These are phyloP conservation scores for Mimumesa dahlbomi DNA, from an alignment of 2,888 invertebrate species.

Conservation along the genomic window DNA sequence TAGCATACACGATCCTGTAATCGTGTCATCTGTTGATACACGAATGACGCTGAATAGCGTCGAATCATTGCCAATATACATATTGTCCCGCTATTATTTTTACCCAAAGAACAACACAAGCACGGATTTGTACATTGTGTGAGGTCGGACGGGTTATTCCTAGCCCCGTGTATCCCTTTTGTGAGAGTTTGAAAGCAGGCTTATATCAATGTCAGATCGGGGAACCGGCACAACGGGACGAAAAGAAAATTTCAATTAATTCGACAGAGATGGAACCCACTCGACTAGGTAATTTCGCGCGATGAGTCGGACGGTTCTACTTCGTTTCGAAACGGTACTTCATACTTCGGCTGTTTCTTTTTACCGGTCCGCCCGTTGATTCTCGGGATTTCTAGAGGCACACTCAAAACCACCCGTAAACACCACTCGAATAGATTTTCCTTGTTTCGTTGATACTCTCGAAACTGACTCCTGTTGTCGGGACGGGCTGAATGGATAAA, in stretches of 20 bases:
- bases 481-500: too few species aligned
- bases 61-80: slow-evolving; percentile 48
- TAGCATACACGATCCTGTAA: background rate
- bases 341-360: slow-evolving; percentile 38
- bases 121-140: slow-evolving; percentile 15
- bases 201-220: slow-evolving; percentile 71
- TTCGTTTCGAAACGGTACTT: slow-evolving; percentile 52
- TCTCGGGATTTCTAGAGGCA: slow-evolving; percentile 9
- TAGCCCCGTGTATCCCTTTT: slow-evolving; percentile 29
- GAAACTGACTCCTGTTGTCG: background rate
- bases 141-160: slow-evolving; percentile 13
- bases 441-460: background rate
- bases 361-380: slow-evolving; percentile 5
- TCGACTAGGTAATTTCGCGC: slow-evolving; percentile 71
- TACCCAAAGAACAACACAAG: slow-evolving; percentile 44
- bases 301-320: slow-evolving; percentile 68
- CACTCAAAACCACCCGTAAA: slow-evolving; percentile 58
- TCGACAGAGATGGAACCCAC: slow-evolving; percentile 62
- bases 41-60: slow-evolving; percentile 26
- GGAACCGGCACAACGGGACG: slow-evolving; percentile 63
- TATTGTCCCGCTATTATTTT: slow-evolving; percentile 49
- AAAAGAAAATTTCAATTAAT: slow-evolving; percentile 71
- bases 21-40: background rate
- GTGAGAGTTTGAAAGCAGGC: slow-evolving; percentile 34
- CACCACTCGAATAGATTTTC: slow-evolving; percentile 46